phyloP scores from a whole-genome alignment of 2,888 invertebrate species.

The Eubasilissa splendida region DNA sequence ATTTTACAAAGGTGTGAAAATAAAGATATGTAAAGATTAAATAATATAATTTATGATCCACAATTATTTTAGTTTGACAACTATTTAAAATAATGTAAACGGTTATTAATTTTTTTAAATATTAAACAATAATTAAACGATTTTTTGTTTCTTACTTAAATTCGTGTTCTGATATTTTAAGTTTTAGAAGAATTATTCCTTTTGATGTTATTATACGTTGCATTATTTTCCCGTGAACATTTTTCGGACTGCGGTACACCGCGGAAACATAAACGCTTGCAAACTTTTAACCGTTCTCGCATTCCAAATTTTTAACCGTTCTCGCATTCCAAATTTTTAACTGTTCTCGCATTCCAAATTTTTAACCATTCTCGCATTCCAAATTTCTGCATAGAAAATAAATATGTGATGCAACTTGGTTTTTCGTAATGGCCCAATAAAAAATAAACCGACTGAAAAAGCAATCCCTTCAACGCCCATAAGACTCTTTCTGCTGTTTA shows the following conservation, averaged over 20 bases:
- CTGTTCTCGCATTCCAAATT: neutral
- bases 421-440: slow-evolving; percentile 29
- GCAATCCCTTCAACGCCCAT: slow-evolving; percentile 50
- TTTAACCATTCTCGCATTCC: neutral
- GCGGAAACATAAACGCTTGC: slow-evolving; percentile 8
- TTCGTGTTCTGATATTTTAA: no score
- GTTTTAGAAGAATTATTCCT: no score
- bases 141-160: no score
- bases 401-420: slow-evolving; percentile 1
- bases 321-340: neutral
- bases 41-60: no score
- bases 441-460: slow-evolving; percentile 47
- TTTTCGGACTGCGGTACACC: neutral
- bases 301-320: neutral
- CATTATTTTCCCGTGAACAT: neutral
- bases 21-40: neutral
- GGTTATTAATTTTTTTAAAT: no score
- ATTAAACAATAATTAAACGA: no score
- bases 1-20: neutral
- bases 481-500: slow-evolving; percentile 50
- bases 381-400: neutral
- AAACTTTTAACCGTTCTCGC: slow-evolving; percentile 1
- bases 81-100: no score
- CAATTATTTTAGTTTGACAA: no score
- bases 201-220: no score